Percentiles rank a stretch among this genome's conserved stretches.
These are phyloP conservation scores for Vannuccia rotundouncinata DNA, from an alignment of 2,888 invertebrate genomes.

Conservation along the genomic window DNA sequence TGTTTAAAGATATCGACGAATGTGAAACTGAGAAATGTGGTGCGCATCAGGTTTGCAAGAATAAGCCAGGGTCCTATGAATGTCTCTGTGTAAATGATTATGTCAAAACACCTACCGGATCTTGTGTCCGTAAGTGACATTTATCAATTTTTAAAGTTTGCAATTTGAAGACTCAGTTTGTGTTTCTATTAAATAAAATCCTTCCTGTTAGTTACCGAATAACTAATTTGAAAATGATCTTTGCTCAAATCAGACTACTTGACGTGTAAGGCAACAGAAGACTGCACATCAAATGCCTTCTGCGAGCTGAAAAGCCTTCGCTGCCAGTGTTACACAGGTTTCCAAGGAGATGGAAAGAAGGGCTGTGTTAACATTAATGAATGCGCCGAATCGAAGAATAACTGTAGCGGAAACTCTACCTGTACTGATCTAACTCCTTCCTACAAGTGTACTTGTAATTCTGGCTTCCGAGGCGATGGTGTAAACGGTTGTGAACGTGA, in stretches of 20 bases:
- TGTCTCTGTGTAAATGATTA: slow-evolving; percentile 36
- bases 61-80: slow-evolving; percentile 38
- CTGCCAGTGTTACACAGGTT: slow-evolving; percentile 20
- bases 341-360: slow-evolving; percentile 29
- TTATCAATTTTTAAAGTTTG: background rate
- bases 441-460: slow-evolving; percentile 25
- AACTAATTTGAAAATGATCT: background rate
- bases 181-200: background rate
- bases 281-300: background rate
- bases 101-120: background rate
- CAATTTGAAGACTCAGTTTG: background rate
- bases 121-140: slow-evolving; percentile 16
- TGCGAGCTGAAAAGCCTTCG: background rate
- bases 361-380: slow-evolving; percentile 29
- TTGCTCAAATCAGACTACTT: background rate
- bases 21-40: slow-evolving; percentile 19
- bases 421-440: slow-evolving; percentile 25
- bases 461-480: slow-evolving; percentile 24
- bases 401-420: slow-evolving; percentile 14
- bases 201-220: background rate
- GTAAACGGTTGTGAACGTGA: slow-evolving; percentile 11
- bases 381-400: slow-evolving; percentile 2
- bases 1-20: background rate
- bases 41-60: slow-evolving; percentile 35
- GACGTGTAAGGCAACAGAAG: background rate